Evolutionary conservation across 2,113 vertebrate genomes (phyloP).

Genomic region (Poeciliopsis turrubarensis): DNA sequence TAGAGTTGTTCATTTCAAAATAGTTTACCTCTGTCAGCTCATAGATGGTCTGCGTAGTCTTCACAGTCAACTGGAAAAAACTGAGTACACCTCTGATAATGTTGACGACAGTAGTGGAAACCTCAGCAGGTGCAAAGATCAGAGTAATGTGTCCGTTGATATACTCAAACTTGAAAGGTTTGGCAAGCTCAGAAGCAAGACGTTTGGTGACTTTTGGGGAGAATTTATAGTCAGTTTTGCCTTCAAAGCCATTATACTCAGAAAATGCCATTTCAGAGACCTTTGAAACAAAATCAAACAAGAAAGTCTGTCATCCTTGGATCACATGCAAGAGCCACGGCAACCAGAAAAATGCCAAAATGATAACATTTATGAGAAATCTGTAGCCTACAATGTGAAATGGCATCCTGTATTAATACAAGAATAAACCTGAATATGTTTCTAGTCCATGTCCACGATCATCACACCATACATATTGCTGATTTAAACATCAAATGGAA

Average conservation of each 20-base stretch:
- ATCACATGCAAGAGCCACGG: not conserved
- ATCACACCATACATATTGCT: not conserved
- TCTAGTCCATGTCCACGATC: too few species aligned
- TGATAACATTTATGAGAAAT: not conserved
- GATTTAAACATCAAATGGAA: not conserved
- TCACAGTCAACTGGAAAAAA: conserved; percentile 79
- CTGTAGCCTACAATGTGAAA: too few species aligned
- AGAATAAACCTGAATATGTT: too few species aligned
- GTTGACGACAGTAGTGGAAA: conserved; percentile 77
- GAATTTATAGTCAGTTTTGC: conserved; percentile 49
- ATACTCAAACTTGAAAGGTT: conserved; percentile 76
- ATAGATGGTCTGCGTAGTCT: conserved; percentile 77
- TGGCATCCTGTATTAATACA: too few species aligned
- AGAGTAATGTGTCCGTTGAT: conserved; percentile 64
- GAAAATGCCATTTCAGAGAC: conserved; percentile 71
- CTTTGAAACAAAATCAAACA: conserved; percentile 47
- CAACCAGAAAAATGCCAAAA: not conserved
- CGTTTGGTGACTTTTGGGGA: conserved; percentile 63
- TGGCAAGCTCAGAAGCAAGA: conserved; percentile 63
- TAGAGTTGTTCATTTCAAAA: too few species aligned
- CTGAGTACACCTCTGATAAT: conserved; percentile 79
- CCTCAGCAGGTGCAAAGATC: conserved; percentile 62
- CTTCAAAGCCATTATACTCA: conserved; percentile 77
- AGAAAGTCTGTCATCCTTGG: fast-evolving
- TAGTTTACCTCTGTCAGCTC: conserved; percentile 75